Evolutionary conservation across 1,140 invertebrate species (phyloP).

Genomic region (Akabosia matsudoensis): DNA sequence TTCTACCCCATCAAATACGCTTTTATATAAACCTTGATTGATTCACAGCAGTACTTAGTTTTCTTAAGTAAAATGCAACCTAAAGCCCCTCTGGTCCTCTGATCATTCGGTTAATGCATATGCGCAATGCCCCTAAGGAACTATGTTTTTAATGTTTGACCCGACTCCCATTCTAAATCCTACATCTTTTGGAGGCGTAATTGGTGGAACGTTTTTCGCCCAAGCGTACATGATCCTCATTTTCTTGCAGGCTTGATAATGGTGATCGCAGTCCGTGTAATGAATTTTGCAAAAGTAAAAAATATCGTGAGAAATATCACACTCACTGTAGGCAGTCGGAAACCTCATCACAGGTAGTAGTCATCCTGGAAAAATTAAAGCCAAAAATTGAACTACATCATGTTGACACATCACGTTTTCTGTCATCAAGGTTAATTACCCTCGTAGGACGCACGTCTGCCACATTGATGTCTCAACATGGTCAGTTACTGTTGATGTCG

Average conservation of each 20-base stretch:
- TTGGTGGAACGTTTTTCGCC: conserved; percentile 62
- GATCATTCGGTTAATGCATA: conserved; percentile 46
- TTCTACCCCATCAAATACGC: no score
- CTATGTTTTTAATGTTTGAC: conserved; percentile 55
- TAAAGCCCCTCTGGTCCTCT: conserved; percentile 50
- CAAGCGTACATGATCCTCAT: conserved; percentile 62
- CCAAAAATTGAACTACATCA: conserved; percentile 1
- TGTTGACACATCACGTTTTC: background rate
- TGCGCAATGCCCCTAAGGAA: conserved; percentile 57
- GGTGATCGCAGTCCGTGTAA: conserved; percentile 53
- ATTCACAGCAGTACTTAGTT: conserved; percentile 46
- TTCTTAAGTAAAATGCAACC: conserved; percentile 47
- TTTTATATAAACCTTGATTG: background rate
- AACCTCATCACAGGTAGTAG: conserved; percentile 56
- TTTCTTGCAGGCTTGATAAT: conserved; percentile 49
- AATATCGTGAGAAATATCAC: conserved; percentile 25
- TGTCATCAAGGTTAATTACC: conserved; percentile 29
- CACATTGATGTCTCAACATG: conserved; percentile 37
- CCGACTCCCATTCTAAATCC: conserved; percentile 58
- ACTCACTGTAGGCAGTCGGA: conserved; percentile 21
- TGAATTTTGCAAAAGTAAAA: no score
- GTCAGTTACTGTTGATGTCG: no score
- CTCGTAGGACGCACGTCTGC: conserved; percentile 40
- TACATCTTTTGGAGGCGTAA: conserved; percentile 58
- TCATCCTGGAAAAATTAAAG: conserved; percentile 48